These are phyloP conservation scores for Chaenogobius annularis DNA, from an alignment of 2,113 vertebrate species.

Conservation along the genomic window DNA sequence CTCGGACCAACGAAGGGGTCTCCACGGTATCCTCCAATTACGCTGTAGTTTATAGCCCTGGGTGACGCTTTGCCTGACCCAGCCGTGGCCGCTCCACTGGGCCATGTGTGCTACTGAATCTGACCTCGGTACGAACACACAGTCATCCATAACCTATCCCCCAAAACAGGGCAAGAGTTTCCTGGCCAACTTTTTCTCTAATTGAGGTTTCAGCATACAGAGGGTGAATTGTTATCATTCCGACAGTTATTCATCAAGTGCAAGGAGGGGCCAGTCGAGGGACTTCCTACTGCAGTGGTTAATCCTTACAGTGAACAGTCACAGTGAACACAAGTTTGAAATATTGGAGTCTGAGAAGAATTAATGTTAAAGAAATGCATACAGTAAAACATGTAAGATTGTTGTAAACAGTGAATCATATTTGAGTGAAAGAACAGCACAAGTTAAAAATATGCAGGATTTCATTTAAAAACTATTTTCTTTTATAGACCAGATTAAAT, in stretches of 20 bases:
- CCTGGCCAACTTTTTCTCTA: slow-evolving; percentile 17
- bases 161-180: neutral
- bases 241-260: slow-evolving; percentile 27
- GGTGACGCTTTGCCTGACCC: slow-evolving; percentile 37
- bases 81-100: slow-evolving; percentile 35
- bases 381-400: neutral
- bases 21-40: slow-evolving; percentile 65
- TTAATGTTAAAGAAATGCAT: neutral
- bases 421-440: neutral
- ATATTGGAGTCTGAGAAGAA: neutral
- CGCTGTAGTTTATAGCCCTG: slow-evolving; percentile 55
- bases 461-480: neutral
- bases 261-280: slow-evolving; percentile 19
- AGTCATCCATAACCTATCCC: slow-evolving; percentile 5
- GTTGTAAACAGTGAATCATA: neutral
- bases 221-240: slow-evolving; percentile 41
- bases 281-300: slow-evolving; percentile 43
- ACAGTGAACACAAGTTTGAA: slow-evolving; percentile 13
- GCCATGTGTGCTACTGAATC: slow-evolving; percentile 46
- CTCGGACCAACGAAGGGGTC: slow-evolving; percentile 39
- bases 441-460: neutral
- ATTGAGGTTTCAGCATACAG: slow-evolving; percentile 14
- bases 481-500: too few relatives aligned
- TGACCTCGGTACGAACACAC: slow-evolving; percentile 21
- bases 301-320: slow-evolving; percentile 35